A percentile compares a stretch with the other conserved stretches of the same genome.
phyloP scores from a whole-genome alignment of 2,113 vertebrate species.

The Halichoeres trimaculatus region DNA sequence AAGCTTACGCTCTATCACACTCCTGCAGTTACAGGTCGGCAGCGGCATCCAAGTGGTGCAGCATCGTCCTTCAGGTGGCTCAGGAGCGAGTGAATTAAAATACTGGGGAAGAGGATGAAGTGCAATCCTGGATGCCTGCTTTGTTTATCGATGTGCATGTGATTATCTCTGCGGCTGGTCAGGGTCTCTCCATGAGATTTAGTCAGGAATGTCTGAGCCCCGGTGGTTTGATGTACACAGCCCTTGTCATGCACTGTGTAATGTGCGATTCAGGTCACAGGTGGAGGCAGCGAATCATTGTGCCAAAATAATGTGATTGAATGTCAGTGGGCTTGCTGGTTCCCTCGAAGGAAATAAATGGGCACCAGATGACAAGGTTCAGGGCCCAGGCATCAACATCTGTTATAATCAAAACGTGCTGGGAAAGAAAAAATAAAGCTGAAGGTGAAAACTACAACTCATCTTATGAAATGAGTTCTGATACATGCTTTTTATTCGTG shows the following conservation, averaged over 20 bases:
- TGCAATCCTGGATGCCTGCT: conserved; percentile 1
- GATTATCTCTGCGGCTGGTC: conserved; percentile 18
- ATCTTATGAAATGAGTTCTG: conserved; percentile 3
- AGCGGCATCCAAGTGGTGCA: conserved; percentile 41
- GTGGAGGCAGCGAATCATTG: conserved; percentile 71
- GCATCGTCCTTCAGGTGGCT: conserved; percentile 44
- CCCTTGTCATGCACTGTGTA: conserved; percentile 58
- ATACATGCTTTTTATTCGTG: conserved; percentile 11
- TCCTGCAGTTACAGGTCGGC: conserved; percentile 49
- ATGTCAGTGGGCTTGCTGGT: conserved; percentile 72
- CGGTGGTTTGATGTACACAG: conserved; percentile 63
- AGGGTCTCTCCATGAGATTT: conserved; percentile 32
- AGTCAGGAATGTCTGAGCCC: conserved; percentile 39
- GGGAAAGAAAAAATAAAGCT: conserved; percentile 32
- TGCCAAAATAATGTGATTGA: conserved; percentile 80
- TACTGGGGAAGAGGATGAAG: conserved; percentile 14
- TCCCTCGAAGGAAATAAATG: conserved; percentile 70
- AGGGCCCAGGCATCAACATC: conserved; percentile 48
- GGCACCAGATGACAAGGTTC: conserved; percentile 56
- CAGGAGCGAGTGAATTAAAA: conserved; percentile 64
- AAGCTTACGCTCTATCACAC: conserved; percentile 61
- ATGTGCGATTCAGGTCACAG: conserved; percentile 73
- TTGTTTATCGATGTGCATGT: conserved; percentile 39
- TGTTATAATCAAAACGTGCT: conserved; percentile 43
- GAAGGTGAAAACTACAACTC: conserved; percentile 17